Base-by-base conservation (phyloP, 2,888 invertebrate genomes). In the Drosophila diplacantha region DNA sequence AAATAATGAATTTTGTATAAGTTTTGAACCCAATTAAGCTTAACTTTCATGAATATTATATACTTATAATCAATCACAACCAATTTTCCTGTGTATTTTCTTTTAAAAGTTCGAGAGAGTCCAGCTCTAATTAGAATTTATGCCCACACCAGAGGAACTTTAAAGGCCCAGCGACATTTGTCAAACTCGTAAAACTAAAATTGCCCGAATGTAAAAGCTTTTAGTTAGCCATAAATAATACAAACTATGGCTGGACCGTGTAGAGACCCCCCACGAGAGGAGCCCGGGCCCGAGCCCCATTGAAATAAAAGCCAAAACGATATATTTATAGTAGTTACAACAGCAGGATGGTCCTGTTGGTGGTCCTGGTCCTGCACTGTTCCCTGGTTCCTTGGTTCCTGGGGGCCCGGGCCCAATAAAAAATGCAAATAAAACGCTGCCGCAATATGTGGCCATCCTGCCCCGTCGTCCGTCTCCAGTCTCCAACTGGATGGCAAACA, bases 71-170 rank as follows among this genome's bases (percentile, higher is more conserved):
- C 8, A 31, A 18, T 18, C 3, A 1, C 18, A 14, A 3, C 8
- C 14, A 31, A 44, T 31, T 26, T 53, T 14, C 16, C 8, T 9
- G 20, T 22, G 35, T 16, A 26, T 26, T 54, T 50, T 72, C 73
- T 66, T 14, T 26, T 3, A 2, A 53, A 76, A 69, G 62, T 79
- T 73, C 51, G 46, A 64, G 57, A 57, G 67, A 58, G 18, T 43
- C 22, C 52, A 51, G 47, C 66, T 70, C 71, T 80, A 83, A 83
- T 83, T 84, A 74, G 80, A 78, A 84, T 76, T 84, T 81, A 84
- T 81, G 81, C 76, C 75, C 73, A 71, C 73, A 68, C 71, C 70
- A 51, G 41, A 16, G 22, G 35, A 57, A 41, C 67, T 58, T 63
- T 54, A 56, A 65, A 65, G 39, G 69, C 12, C 49, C 32, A 26